These are phyloP conservation scores for Lamprotornis superbus DNA, from an alignment of 2,113 vertebrate genomes.

Conservation along the genomic window DNA sequence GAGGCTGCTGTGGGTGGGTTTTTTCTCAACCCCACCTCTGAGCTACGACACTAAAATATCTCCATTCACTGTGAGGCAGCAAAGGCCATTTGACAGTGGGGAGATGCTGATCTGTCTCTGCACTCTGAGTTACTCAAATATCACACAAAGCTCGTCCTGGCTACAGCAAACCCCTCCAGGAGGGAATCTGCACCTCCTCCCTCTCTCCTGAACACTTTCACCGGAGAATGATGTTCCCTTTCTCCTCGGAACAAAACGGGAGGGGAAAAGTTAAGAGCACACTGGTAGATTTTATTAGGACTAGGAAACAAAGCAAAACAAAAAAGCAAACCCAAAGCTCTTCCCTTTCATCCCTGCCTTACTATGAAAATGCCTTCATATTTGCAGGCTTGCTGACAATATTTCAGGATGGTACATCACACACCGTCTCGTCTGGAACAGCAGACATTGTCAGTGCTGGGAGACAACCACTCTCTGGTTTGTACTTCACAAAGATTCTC, in stretches of 20 bases:
- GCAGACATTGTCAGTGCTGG: slow-evolving; percentile 62
- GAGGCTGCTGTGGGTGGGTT: neutral
- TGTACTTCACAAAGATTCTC: slow-evolving; percentile 51
- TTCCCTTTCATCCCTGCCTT: slow-evolving; percentile 59
- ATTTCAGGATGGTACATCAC: slow-evolving; percentile 64
- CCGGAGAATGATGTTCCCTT: neutral
- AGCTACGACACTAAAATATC: neutral
- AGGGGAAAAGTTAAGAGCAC: slow-evolving; percentile 38
- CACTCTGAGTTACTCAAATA: neutral
- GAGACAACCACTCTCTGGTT: slow-evolving; percentile 51
- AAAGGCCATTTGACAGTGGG: neutral
- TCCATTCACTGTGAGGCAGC: neutral
- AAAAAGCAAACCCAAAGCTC: slow-evolving; percentile 54
- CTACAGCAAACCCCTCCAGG: neutral
- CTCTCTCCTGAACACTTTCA: neutral
- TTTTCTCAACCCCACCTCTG: neutral
- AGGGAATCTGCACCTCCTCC: neutral
- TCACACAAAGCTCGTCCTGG: neutral
- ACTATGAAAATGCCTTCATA: slow-evolving; percentile 60
- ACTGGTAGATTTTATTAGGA: slow-evolving; percentile 30
- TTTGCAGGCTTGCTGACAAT: slow-evolving; percentile 63
- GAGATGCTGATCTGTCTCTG: neutral
- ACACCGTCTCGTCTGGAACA: slow-evolving; percentile 50
- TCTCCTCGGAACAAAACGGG: neutral
- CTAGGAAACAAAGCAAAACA: slow-evolving; percentile 51